Base-by-base conservation (phyloP, 2,113 vertebrate species). In the Puntigrus tetrazona region DNA sequence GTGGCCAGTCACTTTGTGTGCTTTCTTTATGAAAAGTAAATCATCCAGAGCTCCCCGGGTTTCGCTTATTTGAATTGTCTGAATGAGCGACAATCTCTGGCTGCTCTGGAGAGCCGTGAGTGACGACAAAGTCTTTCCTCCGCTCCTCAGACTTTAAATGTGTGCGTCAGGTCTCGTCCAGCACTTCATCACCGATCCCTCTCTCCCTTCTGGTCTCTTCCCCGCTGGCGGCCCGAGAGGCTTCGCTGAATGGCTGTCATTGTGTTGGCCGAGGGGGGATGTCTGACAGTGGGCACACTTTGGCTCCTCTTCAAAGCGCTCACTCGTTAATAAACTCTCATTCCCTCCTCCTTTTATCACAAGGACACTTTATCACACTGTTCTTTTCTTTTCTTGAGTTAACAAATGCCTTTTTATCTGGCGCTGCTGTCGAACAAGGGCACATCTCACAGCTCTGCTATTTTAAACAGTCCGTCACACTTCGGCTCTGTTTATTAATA, bases 21-120 rank as follows among this genome's bases (percentile, higher is more conserved):
- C 92, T 92, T 92, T 92, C 92, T 93, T 93, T 92, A 93, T 92
- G 91, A 92, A 91, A 92, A 89, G 88, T 92, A 93, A 93, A 93
- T 94, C 90, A 93, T 90, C 91, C 89, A 88, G 89, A 93, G 91
- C 90, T 92, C 89, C 90, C 89, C 83, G 88, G 89, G 86, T 90
- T 92, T 91, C 85, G 84, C 91, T 89, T 87, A 90, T 90, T 89
- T 82, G 65, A 87, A 86, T 90, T 89, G 88, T 91, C 87, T 90
- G 78, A 92, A 82, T 86, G 88, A 89, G 85, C 87, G 90, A 92
- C 91, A 90, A 89, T 88, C 86, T 82, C 90, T 92, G 91, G 92
- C 91, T 91, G 89, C 43, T 52, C 72, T 63, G 22, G 70, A 84
- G 81, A 83, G 52, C 84, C 80, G 50, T 70, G 79, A 87, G 89